Percentiles rank a stretch among this genome's conserved stretches.
Evolutionary conservation across 35 echinoderm and acorn worm genomes (phyloP).

Genomic region (Heliocidaris tuberculata): DNA sequence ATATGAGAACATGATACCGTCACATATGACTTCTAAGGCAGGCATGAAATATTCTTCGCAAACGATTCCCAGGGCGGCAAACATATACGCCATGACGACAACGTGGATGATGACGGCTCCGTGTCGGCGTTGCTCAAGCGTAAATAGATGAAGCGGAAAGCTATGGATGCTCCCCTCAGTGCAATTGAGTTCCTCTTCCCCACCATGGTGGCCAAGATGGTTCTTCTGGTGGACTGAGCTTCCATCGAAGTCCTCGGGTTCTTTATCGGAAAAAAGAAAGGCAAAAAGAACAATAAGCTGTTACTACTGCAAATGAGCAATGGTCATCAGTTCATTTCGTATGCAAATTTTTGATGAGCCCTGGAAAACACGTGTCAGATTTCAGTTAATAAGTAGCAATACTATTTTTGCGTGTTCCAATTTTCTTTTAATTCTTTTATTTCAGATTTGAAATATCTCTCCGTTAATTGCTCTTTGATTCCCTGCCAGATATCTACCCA

Average conservation of each 20-base stretch:
- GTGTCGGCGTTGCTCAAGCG: constrained; percentile 21
- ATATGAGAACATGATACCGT: neutral
- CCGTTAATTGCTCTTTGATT: no score
- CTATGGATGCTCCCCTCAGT: constrained; percentile 32
- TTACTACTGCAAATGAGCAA: no score
- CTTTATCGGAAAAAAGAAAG: neutral
- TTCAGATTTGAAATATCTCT: no score
- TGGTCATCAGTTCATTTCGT: no score
- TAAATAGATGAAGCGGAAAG: constrained; percentile 56
- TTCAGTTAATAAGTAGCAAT: no score
- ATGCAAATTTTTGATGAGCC: no score
- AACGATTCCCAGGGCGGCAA: constrained; percentile 55
- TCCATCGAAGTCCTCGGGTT: neutral
- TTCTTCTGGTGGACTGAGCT: neutral
- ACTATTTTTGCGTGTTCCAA: no score
- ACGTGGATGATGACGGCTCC: constrained; percentile 58
- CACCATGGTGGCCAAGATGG: neutral
- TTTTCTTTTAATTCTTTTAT: no score
- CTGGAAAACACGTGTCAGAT: no score
- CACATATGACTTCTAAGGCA: constrained; percentile 57
- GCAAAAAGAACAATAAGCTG: no score
- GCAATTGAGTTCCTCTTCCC: constrained; percentile 36
- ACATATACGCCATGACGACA: constrained; percentile 58
- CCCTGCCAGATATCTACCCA: no score
- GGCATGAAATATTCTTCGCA: constrained; percentile 77